phyloP scores from a whole-genome alignment of 1,140 invertebrate species.

The Eriosoma lanigerum region DNA sequence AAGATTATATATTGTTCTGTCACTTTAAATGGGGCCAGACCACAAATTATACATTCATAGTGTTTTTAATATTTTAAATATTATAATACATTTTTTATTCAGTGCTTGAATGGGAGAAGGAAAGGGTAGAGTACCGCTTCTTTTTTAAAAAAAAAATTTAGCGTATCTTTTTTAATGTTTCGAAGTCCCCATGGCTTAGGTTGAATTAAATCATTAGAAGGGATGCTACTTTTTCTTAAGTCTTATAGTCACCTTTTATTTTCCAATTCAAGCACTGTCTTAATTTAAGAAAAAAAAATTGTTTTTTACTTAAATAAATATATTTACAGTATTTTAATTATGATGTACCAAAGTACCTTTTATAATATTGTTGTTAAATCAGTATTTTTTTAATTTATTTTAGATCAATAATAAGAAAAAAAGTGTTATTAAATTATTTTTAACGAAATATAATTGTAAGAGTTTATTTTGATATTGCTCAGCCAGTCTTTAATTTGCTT shows the following conservation, averaged over 20 bases:
- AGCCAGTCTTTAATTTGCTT: neutral
- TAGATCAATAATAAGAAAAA: neutral
- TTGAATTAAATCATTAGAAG: too few species aligned
- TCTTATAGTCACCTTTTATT: too few species aligned
- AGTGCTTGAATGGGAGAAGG: too few species aligned
- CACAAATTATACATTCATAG: neutral
- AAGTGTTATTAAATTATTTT: neutral
- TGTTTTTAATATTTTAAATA: neutral
- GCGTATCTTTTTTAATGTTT: too few species aligned
- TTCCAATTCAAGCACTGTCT: too few species aligned
- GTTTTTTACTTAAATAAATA: neutral
- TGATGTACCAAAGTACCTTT: neutral
- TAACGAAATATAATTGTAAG: neutral
- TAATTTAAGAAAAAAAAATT: neutral
- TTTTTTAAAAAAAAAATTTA: too few species aligned
- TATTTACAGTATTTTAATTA: neutral
- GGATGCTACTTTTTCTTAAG: too few species aligned
- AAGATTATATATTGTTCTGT: neutral
- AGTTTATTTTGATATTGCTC: neutral
- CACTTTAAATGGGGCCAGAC: too few species aligned
- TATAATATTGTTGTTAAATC: conserved; percentile 2
- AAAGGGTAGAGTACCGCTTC: too few species aligned
- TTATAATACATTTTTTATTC: neutral
- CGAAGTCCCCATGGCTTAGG: too few species aligned
- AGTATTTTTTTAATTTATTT: neutral